A percentile compares a stretch with the other conserved stretches of the same genome.
Conservation (phyloP, 2,113 vertebrate species). For the Malurus elegans region DNA sequence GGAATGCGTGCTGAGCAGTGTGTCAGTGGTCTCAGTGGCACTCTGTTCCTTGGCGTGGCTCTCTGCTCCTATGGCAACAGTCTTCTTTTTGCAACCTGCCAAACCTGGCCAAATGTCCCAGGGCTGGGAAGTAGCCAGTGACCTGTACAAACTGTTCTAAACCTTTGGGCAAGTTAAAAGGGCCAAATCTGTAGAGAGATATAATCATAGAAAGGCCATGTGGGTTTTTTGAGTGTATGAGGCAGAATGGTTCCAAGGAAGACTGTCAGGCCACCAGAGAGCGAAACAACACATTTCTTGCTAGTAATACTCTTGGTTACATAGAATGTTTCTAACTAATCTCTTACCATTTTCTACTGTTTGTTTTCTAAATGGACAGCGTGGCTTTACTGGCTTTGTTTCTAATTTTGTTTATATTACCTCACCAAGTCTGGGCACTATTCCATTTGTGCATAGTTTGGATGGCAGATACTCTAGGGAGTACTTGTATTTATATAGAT, state of each 20-base stretch:
- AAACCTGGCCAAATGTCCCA: neutral
- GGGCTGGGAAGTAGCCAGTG: neutral
- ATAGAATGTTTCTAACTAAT: neutral
- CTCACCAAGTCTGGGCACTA: neutral
- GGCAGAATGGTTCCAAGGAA: neutral
- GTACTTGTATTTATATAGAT: neutral
- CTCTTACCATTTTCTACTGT: neutral
- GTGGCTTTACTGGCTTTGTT: neutral
- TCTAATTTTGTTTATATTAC: conserved; percentile 4
- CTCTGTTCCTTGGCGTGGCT: neutral
- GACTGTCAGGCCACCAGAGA: neutral
- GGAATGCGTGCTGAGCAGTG: neutral
- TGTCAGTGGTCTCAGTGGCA: neutral
- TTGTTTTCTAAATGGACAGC: neutral
- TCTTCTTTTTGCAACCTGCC: neutral
- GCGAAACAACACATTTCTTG: neutral
- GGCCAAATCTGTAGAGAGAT: conserved; percentile 3
- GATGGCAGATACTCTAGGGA: neutral
- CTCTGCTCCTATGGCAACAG: neutral
- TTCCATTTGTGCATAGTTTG: neutral
- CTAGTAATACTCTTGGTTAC: neutral
- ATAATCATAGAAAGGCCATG: neutral
- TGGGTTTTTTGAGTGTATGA: neutral
- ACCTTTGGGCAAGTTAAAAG: neutral
- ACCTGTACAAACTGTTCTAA: neutral